Evolutionary conservation across 2,888 invertebrate genomes (phyloP), one percentile per base, ranked within the genome.

Genomic region (Dascillus cervinus): DNA sequence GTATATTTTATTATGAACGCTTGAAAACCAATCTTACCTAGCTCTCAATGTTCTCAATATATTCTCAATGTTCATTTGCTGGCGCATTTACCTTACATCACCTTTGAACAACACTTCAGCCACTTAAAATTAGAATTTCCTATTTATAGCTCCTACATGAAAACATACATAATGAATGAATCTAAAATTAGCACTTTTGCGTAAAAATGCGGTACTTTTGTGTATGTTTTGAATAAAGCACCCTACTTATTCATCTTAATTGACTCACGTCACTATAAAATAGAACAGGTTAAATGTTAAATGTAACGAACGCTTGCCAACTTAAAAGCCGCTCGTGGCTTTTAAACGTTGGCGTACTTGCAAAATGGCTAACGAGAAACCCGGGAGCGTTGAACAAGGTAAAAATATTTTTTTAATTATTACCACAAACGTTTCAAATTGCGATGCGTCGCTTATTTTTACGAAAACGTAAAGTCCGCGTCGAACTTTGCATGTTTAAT

Each of bases 301-400:
- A 13, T 15, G 21, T 11, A 17, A 13, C 33, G 33, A 37, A 33
- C 29, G 4, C 8, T 17, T 17, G 17, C 17, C 4, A 6, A 17
- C 8, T 17, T 17, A 8, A 17, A 4, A 14, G n/a, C 15, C 10
- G 11, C 12, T 28, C 9, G 33, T 23, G 19, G 11, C 13, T 10
- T 27, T 17, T 20, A 5, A 26, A 8, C 11, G 47, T 59, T 61
- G 61, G 58, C 40, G 49, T 35, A 41, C 50, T 41, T 55, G 56
- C 51, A 59, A 58, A 74, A 79, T 79, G 79, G 78, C 78, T 67
- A 71, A 75, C 62, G 75, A 75, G 67, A 73, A 74, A 64, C 72
- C 75, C 69, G 68, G 70, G 60, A 69, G 62, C 65, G 69, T 69
- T 62, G 71, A 73, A 64, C 69, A 73, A 67, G 77, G 78, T 78